A percentile compares a stretch with the other conserved stretches of the same genome.
Conservation (phyloP, 2,113 vertebrate species). For the Anseranas semipalmata region DNA sequence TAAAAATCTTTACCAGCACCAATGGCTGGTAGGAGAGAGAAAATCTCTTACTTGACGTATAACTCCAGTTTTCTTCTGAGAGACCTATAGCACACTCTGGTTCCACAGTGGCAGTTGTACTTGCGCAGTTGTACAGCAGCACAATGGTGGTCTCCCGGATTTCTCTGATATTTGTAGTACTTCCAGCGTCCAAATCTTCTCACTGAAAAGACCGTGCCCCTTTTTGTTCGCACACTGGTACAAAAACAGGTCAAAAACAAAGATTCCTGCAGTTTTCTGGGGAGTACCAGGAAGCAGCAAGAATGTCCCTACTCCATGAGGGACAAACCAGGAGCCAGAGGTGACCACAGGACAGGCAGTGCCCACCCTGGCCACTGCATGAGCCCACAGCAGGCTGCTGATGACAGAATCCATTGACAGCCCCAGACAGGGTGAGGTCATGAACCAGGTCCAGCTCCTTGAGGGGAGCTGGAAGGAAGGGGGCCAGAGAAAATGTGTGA, state of each 20-base stretch:
- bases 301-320: background rate
- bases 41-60: background rate
- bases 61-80: background rate
- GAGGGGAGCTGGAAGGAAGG: background rate
- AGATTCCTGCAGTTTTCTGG: background rate
- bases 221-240: background rate
- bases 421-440: background rate
- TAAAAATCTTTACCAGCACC: background rate
- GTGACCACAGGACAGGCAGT: background rate
- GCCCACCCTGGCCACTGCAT: rapidly evolving
- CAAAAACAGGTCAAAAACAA: background rate
- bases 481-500: background rate
- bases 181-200: background rate
- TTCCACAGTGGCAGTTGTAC: background rate
- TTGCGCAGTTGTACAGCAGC: background rate
- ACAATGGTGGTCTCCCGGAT: rapidly evolving
- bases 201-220: background rate
- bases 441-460: rapidly evolving
- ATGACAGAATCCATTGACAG: background rate
- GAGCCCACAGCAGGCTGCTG: background rate
- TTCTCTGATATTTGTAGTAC: background rate
- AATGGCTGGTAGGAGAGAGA: background rate
- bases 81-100: background rate
- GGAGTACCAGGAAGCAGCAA: background rate
- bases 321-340: background rate